phyloP scores from a whole-genome alignment of 2,113 vertebrate species.

The Sylvilagus bachmani region DNA sequence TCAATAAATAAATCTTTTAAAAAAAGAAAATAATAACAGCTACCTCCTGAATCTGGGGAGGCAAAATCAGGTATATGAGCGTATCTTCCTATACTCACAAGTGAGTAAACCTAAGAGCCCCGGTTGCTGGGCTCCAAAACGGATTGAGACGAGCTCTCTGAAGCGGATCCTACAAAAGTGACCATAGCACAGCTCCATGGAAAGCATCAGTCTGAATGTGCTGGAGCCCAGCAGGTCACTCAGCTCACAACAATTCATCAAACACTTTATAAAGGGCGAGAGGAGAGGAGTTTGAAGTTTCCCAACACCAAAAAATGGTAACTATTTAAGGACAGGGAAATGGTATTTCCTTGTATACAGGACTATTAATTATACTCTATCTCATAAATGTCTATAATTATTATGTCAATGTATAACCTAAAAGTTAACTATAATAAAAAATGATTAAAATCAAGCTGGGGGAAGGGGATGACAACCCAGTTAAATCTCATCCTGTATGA shows the following conservation, averaged over 20 bases:
- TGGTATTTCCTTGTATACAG: not conserved
- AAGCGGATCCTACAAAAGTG: not conserved
- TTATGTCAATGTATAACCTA: not conserved
- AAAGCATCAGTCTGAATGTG: not conserved
- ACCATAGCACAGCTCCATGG: not conserved
- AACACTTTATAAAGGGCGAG: not conserved
- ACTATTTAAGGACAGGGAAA: not conserved
- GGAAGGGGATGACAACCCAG: too few relatives aligned
- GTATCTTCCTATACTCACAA: not conserved
- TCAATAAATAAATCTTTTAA: too few relatives aligned
- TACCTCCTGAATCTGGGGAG: rapidly evolving
- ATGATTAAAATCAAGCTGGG: not conserved
- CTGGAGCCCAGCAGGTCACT: not conserved
- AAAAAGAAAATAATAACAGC: not conserved
- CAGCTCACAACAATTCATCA: not conserved
- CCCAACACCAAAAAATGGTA: not conserved
- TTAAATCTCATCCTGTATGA: rapidly evolving
- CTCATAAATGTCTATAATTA: not conserved
- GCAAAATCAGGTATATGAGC: not conserved
- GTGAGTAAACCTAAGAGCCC: too few relatives aligned
- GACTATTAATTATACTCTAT: not conserved
- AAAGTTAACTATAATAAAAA: not conserved
- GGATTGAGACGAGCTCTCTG: not conserved
- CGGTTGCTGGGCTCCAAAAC: not conserved
- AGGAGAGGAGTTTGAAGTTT: not conserved